Evolutionary conservation across 2,888 invertebrate species (phyloP).

Genomic region (Apoda limacodes): DNA sequence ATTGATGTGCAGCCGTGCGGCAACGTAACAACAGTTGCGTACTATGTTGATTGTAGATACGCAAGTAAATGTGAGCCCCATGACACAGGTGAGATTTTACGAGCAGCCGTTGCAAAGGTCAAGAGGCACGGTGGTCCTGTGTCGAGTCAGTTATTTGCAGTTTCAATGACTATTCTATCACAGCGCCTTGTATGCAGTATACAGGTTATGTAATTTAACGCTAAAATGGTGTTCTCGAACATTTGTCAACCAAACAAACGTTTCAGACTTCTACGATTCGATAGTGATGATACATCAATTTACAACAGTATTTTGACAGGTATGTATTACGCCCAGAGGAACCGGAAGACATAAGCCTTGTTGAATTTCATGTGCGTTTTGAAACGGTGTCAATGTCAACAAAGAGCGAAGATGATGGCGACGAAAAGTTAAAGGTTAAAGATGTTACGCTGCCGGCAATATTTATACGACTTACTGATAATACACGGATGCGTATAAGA

Average conservation of each 20-base stretch:
- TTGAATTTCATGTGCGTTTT: constrained; percentile 25
- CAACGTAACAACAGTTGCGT: constrained; percentile 26
- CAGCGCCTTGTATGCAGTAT: constrained; percentile 25
- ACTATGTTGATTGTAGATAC: constrained; percentile 27
- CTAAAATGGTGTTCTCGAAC: no score
- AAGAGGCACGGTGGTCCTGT: constrained; percentile 19
- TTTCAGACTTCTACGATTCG: constrained; percentile 24
- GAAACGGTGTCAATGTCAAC: constrained; percentile 18
- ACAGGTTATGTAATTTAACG: constrained; percentile 25
- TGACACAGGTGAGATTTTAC: constrained; percentile 22
- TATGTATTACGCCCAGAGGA: constrained; percentile 18
- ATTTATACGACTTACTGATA: constrained; percentile 21
- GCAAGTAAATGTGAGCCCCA: constrained; percentile 25
- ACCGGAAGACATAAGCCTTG: constrained; percentile 21
- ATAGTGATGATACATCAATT: constrained; percentile 20
- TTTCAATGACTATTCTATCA: constrained; percentile 22
- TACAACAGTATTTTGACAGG: constrained; percentile 24
- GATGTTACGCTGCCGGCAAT: constrained; percentile 10
- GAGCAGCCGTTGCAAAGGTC: constrained; percentile 21
- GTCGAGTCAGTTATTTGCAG: constrained; percentile 22
- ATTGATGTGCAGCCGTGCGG: constrained; percentile 33
- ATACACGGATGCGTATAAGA: constrained; percentile 23
- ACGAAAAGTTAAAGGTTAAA: constrained; percentile 18
- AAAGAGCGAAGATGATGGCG: constrained; percentile 21
- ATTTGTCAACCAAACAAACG: no score